Conservation (phyloP, 2,797 vertebrate genomes). For the Manis pentadactyla region DNA sequence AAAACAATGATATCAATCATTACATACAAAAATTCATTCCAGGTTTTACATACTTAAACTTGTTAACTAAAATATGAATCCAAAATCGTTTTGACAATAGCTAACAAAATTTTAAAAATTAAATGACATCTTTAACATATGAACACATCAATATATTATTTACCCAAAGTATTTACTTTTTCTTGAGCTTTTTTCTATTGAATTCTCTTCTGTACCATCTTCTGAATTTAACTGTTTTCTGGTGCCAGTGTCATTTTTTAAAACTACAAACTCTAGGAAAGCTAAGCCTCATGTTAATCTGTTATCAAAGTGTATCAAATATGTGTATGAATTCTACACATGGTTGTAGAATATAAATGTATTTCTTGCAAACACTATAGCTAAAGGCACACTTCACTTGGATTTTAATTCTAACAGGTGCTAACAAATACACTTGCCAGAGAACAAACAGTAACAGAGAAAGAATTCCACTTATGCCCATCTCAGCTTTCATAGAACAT, state of each 20-base stretch:
- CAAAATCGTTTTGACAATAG: neutral
- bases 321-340: neutral
- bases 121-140: neutral
- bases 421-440: neutral
- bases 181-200: neutral
- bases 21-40: neutral
- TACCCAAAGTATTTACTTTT: neutral
- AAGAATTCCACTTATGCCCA: neutral
- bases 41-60: slow-evolving; percentile 5
- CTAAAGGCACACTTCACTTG: neutral
- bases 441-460: neutral
- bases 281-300: neutral
- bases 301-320: neutral
- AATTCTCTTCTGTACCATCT: slow-evolving; percentile 27
- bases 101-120: neutral
- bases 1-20: neutral
- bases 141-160: neutral
- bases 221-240: slow-evolving; percentile 19
- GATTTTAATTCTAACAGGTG: slow-evolving; percentile 27
- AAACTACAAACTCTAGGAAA: neutral
- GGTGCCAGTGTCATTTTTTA: neutral
- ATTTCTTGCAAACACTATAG: slow-evolving; percentile 20
- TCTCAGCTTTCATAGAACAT: neutral
- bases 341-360: neutral
- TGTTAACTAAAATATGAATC: neutral